These are phyloP conservation scores for Cyprinella venusta DNA, from an alignment of 2,797 vertebrate species.

Conservation along the genomic window DNA sequence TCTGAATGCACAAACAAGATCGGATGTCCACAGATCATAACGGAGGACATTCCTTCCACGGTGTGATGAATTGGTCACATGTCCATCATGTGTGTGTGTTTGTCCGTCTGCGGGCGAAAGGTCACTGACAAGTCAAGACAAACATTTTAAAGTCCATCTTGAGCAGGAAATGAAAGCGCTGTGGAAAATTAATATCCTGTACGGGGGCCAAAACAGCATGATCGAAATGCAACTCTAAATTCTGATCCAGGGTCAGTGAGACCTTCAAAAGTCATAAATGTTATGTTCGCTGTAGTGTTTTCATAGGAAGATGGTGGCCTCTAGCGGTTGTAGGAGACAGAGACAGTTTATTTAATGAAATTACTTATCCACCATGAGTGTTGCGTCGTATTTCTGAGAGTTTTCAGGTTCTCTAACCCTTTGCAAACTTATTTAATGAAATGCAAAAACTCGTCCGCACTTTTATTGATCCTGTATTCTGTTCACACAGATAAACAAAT, in stretches of 20 bases:
- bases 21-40: conserved; percentile 34
- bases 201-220: conserved; percentile 14
- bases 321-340: background rate
- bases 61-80: conserved; percentile 24
- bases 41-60: conserved; percentile 21
- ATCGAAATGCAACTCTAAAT: conserved; percentile 16
- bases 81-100: conserved; percentile 30
- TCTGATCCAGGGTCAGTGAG: conserved; percentile 52
- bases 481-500: conserved; percentile 30
- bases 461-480: conserved; percentile 18
- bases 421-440: conserved; percentile 7
- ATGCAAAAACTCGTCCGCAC: background rate
- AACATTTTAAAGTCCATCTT: conserved; percentile 72
- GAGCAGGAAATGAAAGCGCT: conserved; percentile 75
- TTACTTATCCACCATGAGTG: background rate
- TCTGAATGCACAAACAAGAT: conserved; percentile 56
- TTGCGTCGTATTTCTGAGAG: background rate
- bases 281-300: background rate
- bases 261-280: background rate
- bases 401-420: background rate
- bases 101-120: conserved; percentile 56
- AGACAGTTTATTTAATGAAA: background rate
- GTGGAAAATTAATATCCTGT: conserved; percentile 77
- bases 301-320: background rate
- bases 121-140: conserved; percentile 62